A percentile compares a stretch with the other conserved stretches of the same genome.
phyloP scores from a whole-genome alignment of 2,888 invertebrate genomes.

The Drosophila paramelanica region DNA sequence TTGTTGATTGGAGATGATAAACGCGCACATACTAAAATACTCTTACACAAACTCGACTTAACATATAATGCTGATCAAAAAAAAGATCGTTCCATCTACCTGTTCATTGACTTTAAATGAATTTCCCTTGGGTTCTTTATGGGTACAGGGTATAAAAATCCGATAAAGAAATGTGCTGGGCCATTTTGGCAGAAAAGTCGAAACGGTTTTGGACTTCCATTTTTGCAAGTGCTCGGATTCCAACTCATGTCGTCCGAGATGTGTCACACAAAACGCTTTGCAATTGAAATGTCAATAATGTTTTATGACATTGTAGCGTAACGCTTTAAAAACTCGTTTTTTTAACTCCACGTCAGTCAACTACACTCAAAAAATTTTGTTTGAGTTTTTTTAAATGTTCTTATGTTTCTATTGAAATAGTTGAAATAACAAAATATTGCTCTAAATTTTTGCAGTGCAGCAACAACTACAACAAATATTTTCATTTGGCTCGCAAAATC shows the following conservation, averaged over 20 bases:
- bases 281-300: constrained; percentile 80
- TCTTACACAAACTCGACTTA: too few species aligned
- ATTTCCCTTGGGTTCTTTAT: background rate
- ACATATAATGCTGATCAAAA: background rate
- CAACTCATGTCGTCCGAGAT: background rate
- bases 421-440: background rate
- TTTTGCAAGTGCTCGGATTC: background rate
- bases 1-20: too few species aligned
- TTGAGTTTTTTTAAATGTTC: too few species aligned
- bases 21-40: too few species aligned
- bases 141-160: constrained; percentile 1
- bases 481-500: constrained; percentile 71
- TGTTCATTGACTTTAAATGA: background rate
- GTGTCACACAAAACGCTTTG: constrained; percentile 59
- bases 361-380: constrained; percentile 14
- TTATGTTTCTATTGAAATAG: too few species aligned
- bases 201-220: background rate
- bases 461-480: constrained; percentile 55
- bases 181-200: background rate
- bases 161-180: constrained; percentile 8
- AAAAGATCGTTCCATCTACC: too few species aligned
- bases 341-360: background rate
- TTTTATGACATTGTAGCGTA: constrained; percentile 64
- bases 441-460: constrained; percentile 18
- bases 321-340: constrained; percentile 48